These are phyloP conservation scores for Mylabris sibirica DNA, from an alignment of 2,888 invertebrate genomes.

Conservation along the genomic window DNA sequence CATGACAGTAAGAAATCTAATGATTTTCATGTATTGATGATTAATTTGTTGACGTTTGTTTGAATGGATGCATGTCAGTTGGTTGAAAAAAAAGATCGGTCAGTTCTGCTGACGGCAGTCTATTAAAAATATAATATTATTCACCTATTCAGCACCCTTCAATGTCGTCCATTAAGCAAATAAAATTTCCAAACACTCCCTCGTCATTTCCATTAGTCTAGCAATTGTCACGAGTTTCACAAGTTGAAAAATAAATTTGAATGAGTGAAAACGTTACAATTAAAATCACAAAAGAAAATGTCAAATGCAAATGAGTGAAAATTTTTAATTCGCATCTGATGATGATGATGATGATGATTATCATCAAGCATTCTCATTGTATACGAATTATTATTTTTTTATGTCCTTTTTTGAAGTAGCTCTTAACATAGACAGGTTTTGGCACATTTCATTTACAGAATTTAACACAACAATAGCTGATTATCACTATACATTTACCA, in stretches of 20 bases:
- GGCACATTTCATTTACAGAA: background rate
- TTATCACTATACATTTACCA: background rate
- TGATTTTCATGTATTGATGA: background rate
- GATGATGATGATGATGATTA: too few species aligned
- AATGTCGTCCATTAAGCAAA: slow-evolving; percentile 24
- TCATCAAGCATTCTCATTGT: slow-evolving; percentile 1
- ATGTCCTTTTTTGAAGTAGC: background rate
- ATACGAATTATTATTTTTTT: background rate
- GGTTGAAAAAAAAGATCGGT: slow-evolving; percentile 5
- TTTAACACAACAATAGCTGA: background rate
- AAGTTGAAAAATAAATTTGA: slow-evolving; percentile 9
- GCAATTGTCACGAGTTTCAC: slow-evolving; percentile 10
- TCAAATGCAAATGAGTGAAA: background rate
- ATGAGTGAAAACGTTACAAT: slow-evolving; percentile 4
- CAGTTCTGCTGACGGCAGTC: background rate
- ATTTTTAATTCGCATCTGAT: background rate
- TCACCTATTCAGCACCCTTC: slow-evolving; percentile 20
- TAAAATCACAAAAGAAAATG: slow-evolving; percentile 13
- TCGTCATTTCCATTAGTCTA: slow-evolving; percentile 20
- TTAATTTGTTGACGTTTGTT: background rate
- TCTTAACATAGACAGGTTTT: background rate
- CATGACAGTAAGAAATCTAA: background rate
- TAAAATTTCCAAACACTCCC: slow-evolving; percentile 19
- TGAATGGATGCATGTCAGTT: background rate
- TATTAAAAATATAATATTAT: slow-evolving; percentile 6